Base-by-base conservation (phyloP, 2,888 invertebrate genomes). In the Folsomia candida region DNA sequence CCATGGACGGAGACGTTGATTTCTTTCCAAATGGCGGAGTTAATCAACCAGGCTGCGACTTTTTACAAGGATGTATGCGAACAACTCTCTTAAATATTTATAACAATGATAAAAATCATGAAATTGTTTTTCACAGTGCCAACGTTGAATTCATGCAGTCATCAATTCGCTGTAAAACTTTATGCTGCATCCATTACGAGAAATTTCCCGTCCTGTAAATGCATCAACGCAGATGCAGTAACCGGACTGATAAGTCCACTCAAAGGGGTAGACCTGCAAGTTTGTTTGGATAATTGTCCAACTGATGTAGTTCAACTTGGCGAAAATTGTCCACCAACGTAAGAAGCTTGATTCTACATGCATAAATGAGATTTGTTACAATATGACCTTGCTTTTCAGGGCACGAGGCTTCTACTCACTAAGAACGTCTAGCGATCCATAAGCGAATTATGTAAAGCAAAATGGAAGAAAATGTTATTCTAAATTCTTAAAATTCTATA, bases 1-100 rank as follows among this genome's bases (percentile, higher is more conserved):
- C 69, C 25, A 70, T 63, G 1, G 59, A 70, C 27, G 76, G 76
- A 9, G 72, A 75, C 66, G 73, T 68, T 29, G 75, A 73, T 63
- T 74, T 75, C 72, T 74, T 71, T 74, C 76, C 75, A 11, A 76
- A 76, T 64, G 75, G 73, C 18, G 72, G 18, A 47, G 18, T 47
- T 47, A 47, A 47, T 18, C 47, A 47, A 18, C 47, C 47, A 47
- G 47, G 47, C 9, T 47, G 47, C 47, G 18, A 47, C 18, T 47
- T 47, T 11, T 9, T 11, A 47, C 9, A 9, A 9, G 47, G 18
- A 11, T 9, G 47, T 47, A 47, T 47, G 47, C 47, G 18, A 11
- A n/a, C n/a, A n/a, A n/a, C n/a, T n/a, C n/a, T n/a, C n/a, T n/a
- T n/a, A n/a, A n/a, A n/a, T n/a, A n/a, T n/a, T n/a, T n/a, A n/a